Evolutionary conservation across 2,113 vertebrate genomes (phyloP), one percentile per base, ranked within the genome.

Genomic region (Misgurnus anguillicaudatus): DNA sequence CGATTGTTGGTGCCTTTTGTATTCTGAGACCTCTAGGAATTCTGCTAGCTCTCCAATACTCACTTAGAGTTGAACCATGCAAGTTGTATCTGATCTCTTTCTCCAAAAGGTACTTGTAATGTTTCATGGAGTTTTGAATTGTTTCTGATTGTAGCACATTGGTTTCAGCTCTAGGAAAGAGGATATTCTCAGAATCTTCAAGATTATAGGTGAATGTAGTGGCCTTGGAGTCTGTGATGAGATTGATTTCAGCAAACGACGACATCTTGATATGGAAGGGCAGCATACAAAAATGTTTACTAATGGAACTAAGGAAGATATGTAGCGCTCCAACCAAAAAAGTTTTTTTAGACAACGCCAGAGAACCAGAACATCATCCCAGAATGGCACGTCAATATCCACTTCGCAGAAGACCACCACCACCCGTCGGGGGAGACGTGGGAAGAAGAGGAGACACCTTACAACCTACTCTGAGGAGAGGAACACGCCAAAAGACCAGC

Each of bases 1-100:
- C 24, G 48, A 19, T 72, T 4, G 51, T 72, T 24, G 31, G 51
- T 16, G 51, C 24, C 48, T 19, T 38, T 3, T 72, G 51, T 17
- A 72, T 72, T 9, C 51, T 31, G 21, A 38, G 51, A 31, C 69
- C 69, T 17, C 31, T 72, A 4, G 69, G 69, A 38, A 57, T 55
- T 16, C 8, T 48, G 24, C 48, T 57, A 4, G 11, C 21, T 24
- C 69, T 39, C 41, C 41, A 42, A 42, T 42, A 42, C 8, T 42
- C 41, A 42, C 41, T 42, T 4, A 42, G 41, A 8, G 41, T 42
- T 8, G 41, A 42, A 42, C 8, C 41, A 42, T 42, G 41, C 6
- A 45, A 9, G 0, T 5, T 45, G 9, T 7, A 45, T 7, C 1
- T 1, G 9, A 45, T 2, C 42, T 45, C 42, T 45, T 45, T 45